Base-by-base conservation (phyloP, 2,113 vertebrate genomes). In the Spermophilus dauricus region DNA sequence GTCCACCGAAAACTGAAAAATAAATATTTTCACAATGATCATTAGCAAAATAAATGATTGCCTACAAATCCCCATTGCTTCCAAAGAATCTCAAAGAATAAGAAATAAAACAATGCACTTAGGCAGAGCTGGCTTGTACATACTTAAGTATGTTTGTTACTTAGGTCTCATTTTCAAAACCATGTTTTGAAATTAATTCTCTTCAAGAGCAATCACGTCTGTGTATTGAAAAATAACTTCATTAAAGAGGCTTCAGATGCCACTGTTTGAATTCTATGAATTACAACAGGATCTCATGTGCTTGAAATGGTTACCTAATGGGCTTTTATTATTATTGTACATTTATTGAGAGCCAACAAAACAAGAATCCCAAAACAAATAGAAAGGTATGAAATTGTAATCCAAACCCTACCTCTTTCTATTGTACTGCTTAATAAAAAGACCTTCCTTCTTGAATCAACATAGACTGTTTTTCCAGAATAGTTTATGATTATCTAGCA, bases 311-410 rank as follows among this genome's bases (percentile, higher is more conserved):
- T 48, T 92, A 53, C 37, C 72, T 30, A 18, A 24, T 63, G 16
- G 17, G n/a, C 24, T 84, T 92, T 37, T 34, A 84, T 77, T 70
- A 94, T 67, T 94, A n/a, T 90, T 89, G 92, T 92, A 81, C 69
- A 67, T 86, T 76, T 95, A 93, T 24, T 91, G 37, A 89, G 34
- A 97, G 39, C 26, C 37, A 89, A 92, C 12, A 67, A 84, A 97
- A 80, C 65, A 78, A 56, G 65, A 39, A 91, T 51, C 67, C 65
- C 30, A 81, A 92, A 84, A 34, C 81, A 91, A 75, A 77, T 34
- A 77, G 42, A 91, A 92, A 97, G 69, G 63, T 75, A 83, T 58
- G 32, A 77, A 95, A 92, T n/a, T 80, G 13, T 51, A 18, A 20
- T 81, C 37, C 51, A 83, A 89, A n/a, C n/a, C 20, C 8, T 89